Evolutionary conservation across 2,888 invertebrate species (phyloP).

Genomic region (Minunthozetes semirufus): DNA sequence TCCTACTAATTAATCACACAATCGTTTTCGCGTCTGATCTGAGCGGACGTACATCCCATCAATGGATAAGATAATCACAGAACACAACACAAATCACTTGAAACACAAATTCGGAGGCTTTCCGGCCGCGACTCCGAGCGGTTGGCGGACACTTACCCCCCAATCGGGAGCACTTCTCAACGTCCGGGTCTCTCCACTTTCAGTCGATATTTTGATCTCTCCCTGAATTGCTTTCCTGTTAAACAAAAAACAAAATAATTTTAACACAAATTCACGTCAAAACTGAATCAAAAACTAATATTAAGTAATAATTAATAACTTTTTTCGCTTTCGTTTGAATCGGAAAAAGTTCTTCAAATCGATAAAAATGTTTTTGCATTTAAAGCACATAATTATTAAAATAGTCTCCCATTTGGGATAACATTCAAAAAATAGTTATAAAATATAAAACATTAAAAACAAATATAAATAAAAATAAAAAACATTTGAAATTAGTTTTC

Average conservation of each 20-base stretch:
- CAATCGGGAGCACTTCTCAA: constrained; percentile 68
- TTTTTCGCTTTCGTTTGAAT: constrained; percentile 7
- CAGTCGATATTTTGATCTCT: constrained; percentile 39
- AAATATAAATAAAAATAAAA: constrained; percentile 3
- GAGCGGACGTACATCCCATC: too few species aligned
- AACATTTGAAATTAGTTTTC: neutral
- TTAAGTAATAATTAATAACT: constrained; percentile 10
- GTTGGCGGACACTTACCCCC: constrained; percentile 51
- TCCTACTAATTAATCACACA: neutral
- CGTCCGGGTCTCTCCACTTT: constrained; percentile 44
- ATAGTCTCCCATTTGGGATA: neutral
- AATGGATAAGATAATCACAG: too few species aligned
- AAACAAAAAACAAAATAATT: neutral
- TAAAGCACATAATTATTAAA: constrained; percentile 17
- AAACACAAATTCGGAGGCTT: neutral
- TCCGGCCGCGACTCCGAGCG: too few species aligned
- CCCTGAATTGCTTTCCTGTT: constrained; percentile 40
- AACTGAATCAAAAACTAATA: constrained; percentile 20
- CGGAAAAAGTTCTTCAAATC: constrained; percentile 1
- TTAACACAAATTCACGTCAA: neutral
- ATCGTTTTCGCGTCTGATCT: too few species aligned
- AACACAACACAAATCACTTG: neutral
- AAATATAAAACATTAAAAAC: neutral
- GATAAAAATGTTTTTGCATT: neutral
- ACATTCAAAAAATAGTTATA: neutral